A percentile compares a stretch with the other conserved stretches of the same genome.
Evolutionary conservation across 2,113 vertebrate species (phyloP).

Genomic region (Erythrocercus mccallii): DNA sequence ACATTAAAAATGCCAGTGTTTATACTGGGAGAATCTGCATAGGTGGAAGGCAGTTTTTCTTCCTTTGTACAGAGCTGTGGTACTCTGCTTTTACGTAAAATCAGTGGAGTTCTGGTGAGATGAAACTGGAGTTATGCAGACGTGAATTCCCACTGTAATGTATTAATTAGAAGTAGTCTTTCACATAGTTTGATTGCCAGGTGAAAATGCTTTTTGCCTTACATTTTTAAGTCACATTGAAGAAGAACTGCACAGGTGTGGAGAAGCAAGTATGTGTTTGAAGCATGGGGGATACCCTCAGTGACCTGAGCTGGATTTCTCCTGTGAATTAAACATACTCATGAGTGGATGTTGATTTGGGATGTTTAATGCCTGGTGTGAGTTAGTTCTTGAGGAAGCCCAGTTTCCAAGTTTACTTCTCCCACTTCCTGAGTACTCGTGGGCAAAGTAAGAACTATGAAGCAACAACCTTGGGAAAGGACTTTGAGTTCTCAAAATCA

Average conservation of each 20-base stretch:
- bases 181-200: neutral
- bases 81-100: neutral
- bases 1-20: neutral
- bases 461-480: neutral
- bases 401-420: neutral
- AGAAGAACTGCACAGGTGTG: neutral
- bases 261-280: neutral
- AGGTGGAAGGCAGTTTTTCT: neutral
- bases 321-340: neutral
- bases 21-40: neutral
- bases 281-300: neutral
- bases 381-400: neutral
- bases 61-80: neutral
- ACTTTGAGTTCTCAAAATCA: neutral
- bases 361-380: neutral
- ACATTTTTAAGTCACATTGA: rapidly evolving
- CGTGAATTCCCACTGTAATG: neutral
- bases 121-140: neutral
- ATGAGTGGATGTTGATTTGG: neutral
- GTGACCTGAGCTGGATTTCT: neutral
- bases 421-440: neutral
- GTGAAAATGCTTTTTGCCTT: neutral
- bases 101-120: neutral
- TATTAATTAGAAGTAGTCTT: neutral
- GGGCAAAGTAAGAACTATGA: neutral